Conservation (phyloP, 2,888 invertebrate species). For the Syrphus vitripennis region DNA sequence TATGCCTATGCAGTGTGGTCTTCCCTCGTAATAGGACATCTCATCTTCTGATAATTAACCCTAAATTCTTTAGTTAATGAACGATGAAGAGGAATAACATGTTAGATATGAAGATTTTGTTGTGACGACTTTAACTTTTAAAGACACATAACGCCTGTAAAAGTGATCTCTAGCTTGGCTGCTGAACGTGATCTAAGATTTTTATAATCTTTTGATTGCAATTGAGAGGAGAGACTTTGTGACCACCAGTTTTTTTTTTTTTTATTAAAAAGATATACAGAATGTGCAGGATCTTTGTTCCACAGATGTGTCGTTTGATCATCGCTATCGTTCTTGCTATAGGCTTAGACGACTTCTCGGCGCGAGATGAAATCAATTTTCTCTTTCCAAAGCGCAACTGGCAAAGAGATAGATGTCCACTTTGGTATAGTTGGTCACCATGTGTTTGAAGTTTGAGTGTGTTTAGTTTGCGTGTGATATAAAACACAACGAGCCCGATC, state of each 20-base stretch:
- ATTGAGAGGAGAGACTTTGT: background rate
- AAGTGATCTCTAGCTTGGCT: background rate
- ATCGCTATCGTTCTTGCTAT: background rate
- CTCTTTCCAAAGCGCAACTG: slow-evolving; percentile 22
- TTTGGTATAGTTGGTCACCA: slow-evolving; percentile 18
- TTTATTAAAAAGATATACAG: background rate
- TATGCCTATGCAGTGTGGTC: background rate
- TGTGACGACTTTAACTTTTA: slow-evolving; percentile 5
- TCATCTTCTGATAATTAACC: slow-evolving; percentile 65
- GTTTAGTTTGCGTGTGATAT: background rate
- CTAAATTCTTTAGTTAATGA: slow-evolving; percentile 68
- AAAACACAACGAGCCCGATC: slow-evolving; percentile 28
- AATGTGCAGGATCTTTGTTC: slow-evolving; percentile 15
- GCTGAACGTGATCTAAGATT: slow-evolving; percentile 31
- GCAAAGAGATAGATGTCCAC: slow-evolving; percentile 43
- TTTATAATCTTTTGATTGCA: slow-evolving; percentile 19
- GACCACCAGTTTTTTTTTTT: too few relatives aligned
- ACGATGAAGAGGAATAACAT: slow-evolving; percentile 36
- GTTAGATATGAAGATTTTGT: slow-evolving; percentile 11
- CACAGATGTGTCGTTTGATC: slow-evolving; percentile 27
- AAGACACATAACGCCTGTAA: background rate
- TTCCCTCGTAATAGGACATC: slow-evolving; percentile 4
- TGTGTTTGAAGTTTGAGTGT: background rate
- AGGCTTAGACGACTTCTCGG: background rate
- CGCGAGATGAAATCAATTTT: slow-evolving; percentile 64